Percentiles rank a stretch among this genome's conserved stretches.
phyloP scores from a whole-genome alignment of 2,888 invertebrate species.

The Dryococelus australis region DNA sequence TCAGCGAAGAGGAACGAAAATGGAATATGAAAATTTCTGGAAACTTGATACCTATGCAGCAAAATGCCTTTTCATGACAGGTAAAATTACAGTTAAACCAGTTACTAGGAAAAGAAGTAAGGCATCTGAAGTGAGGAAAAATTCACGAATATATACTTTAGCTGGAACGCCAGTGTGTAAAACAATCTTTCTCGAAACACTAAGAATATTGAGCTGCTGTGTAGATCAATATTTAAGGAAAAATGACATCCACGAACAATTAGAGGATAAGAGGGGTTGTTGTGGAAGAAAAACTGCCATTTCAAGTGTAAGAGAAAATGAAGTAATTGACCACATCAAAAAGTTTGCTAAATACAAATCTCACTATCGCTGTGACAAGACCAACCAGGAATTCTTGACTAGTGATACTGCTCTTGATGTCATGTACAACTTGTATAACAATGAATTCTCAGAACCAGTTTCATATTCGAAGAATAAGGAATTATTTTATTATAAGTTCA shows the following conservation, averaged over 20 bases:
- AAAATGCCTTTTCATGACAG: background rate
- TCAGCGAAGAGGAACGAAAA: too few relatives aligned
- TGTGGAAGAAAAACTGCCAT: background rate
- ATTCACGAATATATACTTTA: conserved; percentile 9
- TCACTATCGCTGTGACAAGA: background rate
- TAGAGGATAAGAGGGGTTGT: conserved; percentile 7
- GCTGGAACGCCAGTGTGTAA: conserved; percentile 4
- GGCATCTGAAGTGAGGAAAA: background rate
- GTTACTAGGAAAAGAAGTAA: background rate
- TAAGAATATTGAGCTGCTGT: background rate
- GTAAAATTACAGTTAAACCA: background rate
- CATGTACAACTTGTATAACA: conserved; percentile 24
- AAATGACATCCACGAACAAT: background rate
- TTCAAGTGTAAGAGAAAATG: background rate
- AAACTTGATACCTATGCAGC: background rate
- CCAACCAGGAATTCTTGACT: background rate
- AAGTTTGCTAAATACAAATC: conserved; percentile 5
- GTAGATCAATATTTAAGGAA: background rate
- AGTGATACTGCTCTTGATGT: background rate
- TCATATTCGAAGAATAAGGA: too few relatives aligned
- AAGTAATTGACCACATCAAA: conserved; percentile 25
- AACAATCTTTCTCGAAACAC: background rate
- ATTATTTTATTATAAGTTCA: conserved; percentile 31
- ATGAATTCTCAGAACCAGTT: conserved; percentile 18
- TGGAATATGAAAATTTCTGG: too few relatives aligned